Evolutionary conservation across 2,888 invertebrate genomes (phyloP).

Genomic region (Blera fallax): DNA sequence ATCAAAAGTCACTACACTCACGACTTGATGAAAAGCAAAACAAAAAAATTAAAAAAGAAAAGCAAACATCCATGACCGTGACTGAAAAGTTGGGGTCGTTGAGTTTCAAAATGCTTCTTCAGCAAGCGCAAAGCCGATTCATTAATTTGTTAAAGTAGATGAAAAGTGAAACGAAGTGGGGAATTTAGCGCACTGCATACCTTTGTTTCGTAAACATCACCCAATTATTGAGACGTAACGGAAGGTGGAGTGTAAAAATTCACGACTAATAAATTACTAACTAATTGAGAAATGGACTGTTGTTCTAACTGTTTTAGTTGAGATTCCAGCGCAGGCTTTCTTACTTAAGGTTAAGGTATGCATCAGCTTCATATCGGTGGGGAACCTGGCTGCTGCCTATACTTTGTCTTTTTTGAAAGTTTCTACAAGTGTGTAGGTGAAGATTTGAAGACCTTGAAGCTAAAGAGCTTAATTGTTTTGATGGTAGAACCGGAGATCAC

Average conservation of each 20-base stretch:
- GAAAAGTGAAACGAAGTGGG: neutral
- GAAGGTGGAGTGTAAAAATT: neutral
- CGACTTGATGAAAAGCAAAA: neutral
- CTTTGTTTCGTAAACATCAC: neutral
- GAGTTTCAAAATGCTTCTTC: slow-evolving; percentile 40
- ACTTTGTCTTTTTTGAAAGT: neutral
- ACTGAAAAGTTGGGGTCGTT: slow-evolving; percentile 37
- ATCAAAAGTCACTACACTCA: neutral
- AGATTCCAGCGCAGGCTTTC: neutral
- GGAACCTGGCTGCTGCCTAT: neutral
- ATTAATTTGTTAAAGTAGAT: neutral
- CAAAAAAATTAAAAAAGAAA: slow-evolving; percentile 8
- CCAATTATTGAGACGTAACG: neutral
- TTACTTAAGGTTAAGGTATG: neutral
- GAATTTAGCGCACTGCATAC: neutral
- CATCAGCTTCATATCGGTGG: neutral
- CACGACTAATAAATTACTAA: slow-evolving; percentile 6
- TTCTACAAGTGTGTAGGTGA: too few relatives aligned
- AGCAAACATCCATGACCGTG: slow-evolving; percentile 36
- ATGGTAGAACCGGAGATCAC: too few relatives aligned
- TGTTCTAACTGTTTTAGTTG: neutral
- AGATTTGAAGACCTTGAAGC: too few relatives aligned
- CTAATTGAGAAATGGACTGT: neutral
- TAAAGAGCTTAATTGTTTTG: too few relatives aligned
- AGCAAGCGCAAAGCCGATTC: neutral